phyloP scores from a whole-genome alignment of 1,140 invertebrate species.

The Sitobion miscanthi region DNA sequence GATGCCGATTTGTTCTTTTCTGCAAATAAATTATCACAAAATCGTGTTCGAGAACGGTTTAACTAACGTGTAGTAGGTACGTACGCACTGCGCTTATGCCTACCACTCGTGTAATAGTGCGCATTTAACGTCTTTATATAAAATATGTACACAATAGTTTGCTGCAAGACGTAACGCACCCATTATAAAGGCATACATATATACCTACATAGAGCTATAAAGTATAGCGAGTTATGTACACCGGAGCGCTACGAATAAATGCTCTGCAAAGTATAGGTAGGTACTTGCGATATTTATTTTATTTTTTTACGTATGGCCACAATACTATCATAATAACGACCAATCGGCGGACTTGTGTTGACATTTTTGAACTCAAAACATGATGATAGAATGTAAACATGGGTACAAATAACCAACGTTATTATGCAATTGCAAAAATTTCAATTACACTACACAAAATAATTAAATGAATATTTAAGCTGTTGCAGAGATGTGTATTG shows the following conservation, averaged over 20 bases:
- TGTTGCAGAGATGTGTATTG: too few relatives aligned
- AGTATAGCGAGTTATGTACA: background rate
- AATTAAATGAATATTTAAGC: too few relatives aligned
- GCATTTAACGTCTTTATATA: slow-evolving; percentile 36
- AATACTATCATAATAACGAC: too few relatives aligned
- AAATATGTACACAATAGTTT: slow-evolving; percentile 21
- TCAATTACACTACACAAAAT: too few relatives aligned
- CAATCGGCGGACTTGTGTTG: background rate
- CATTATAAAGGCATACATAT: background rate
- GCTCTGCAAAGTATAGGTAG: background rate
- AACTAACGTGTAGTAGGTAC: background rate
- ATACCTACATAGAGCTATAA: background rate
- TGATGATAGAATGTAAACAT: background rate
- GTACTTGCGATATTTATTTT: background rate
- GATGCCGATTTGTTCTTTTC: slow-evolving; percentile 32
- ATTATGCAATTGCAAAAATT: background rate
- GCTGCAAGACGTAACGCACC: background rate
- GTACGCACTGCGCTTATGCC: background rate
- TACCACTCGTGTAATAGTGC: background rate
- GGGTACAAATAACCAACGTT: too few relatives aligned
- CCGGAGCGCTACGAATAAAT: background rate
- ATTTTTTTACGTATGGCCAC: background rate
- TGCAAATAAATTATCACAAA: slow-evolving; percentile 42
- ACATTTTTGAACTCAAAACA: background rate
- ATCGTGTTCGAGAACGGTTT: slow-evolving; percentile 38